A percentile compares a stretch with the other conserved stretches of the same genome.
phyloP scores from a whole-genome alignment of 2,888 invertebrate genomes.

The Lutraria lutraria region DNA sequence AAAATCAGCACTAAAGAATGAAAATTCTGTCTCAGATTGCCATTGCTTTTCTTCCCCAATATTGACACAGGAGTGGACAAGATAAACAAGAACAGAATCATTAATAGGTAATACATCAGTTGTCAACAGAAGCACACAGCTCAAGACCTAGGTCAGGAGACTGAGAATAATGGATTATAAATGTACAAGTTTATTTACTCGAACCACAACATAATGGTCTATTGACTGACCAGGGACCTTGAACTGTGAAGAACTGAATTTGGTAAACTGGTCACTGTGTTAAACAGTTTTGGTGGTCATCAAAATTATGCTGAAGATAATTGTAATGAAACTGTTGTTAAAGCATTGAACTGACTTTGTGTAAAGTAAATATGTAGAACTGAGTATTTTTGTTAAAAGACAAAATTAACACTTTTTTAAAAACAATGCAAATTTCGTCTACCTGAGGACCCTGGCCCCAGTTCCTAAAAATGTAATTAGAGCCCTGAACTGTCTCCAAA shows the following conservation, averaged over 20 bases:
- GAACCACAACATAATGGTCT: not conserved
- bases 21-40: not conserved
- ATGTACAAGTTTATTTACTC: not conserved
- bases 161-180: not conserved
- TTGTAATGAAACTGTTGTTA: no score
- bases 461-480: no score
- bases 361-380: no score
- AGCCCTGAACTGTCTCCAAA: no score
- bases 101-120: slow-evolving; percentile 17
- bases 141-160: slow-evolving; percentile 3
- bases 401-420: no score
- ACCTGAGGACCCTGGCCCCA: no score
- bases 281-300: not conserved
- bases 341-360: no score
- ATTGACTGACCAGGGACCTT: not conserved
- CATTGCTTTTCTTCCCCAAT: slow-evolving; percentile 18
- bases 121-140: not conserved
- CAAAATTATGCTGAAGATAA: no score
- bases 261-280: not conserved
- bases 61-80: not conserved
- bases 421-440: no score
- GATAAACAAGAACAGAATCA: slow-evolving; percentile 8
- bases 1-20: not conserved
- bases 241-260: not conserved
- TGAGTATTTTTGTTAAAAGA: no score